These are phyloP conservation scores for Toxostoma redivivum DNA, from an alignment of 2,113 vertebrate genomes.

Conservation along the genomic window DNA sequence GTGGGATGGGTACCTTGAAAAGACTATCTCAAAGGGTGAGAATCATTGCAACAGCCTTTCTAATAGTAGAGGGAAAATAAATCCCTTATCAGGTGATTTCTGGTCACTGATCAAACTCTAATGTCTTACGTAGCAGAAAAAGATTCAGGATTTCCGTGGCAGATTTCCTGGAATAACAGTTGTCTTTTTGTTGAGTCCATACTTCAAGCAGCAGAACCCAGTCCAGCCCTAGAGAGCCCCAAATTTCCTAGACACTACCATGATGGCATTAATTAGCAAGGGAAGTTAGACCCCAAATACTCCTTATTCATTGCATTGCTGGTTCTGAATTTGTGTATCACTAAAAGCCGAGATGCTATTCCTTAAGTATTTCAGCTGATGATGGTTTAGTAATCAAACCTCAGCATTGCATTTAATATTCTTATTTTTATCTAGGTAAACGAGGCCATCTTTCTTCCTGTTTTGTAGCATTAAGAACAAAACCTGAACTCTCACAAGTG, in stretches of 20 bases:
- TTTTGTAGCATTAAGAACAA: neutral
- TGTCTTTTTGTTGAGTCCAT: neutral
- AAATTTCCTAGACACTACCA: neutral
- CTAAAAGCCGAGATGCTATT: neutral
- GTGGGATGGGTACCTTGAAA: neutral
- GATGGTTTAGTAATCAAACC: neutral
- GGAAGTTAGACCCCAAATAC: neutral
- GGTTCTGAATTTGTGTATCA: neutral
- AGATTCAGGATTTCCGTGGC: rapidly evolving
- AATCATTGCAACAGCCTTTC: neutral
- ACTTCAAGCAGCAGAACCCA: neutral
- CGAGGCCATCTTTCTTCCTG: neutral
- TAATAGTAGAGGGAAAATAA: neutral
- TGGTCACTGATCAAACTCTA: neutral
- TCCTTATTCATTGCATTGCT: neutral
- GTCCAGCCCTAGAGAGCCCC: rapidly evolving
- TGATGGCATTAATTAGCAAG: neutral
- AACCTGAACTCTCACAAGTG: neutral
- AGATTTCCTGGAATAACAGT: neutral
- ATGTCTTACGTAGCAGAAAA: neutral
- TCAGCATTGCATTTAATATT: neutral
- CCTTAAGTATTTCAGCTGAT: neutral
- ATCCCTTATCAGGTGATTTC: neutral
- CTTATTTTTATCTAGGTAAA: neutral
- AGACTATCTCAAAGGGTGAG: neutral